Base-by-base conservation (phyloP, 1,140 invertebrate species). In the Rhizoglyphus robini region DNA sequence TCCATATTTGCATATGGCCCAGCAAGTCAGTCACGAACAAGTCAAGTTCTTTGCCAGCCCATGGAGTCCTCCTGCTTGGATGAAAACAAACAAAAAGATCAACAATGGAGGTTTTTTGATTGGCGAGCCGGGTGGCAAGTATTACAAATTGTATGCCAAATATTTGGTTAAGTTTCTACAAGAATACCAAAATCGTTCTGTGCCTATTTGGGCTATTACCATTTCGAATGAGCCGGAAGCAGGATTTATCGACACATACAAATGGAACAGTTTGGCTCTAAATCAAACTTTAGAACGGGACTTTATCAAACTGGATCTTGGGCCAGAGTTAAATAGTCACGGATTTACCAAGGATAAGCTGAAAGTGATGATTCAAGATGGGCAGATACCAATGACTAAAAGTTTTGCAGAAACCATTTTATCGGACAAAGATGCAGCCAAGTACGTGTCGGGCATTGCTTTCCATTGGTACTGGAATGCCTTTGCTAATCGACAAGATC, bases 391-490 rank as follows among this genome's bases (percentile, higher is more conserved):
- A 23, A 13, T 13, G n/a, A 66, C 79, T 30, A 70, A 73, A 46
- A 76, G 68, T 57, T 62, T 30, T 70, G 69, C 4, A 54, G 62
- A 34, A 30, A 30, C 30, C 70, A 72, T 23, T 70, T 70, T 79
- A 1, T 67, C 72, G 8, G 77, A 68, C 32, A n/a, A 30, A 32
- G 29, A 63, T 15, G 54, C 54, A 15, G 49, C 51, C 30, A 61
- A 61, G 25, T 68, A 60, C 54, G 54, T 68, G 2, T n/a, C 46
- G 11, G 67, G 67, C 5, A 41, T 63, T 31, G 67, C 61, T 18
- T 31, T 90, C 1, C 90, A 92, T 74, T 92, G 85, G 84, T 92
- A 83, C 68, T 69, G 75, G 51, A 51, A 73, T 75, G 70, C 70
- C 0, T 69, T 74, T 1, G 72, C 80, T 69, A 18, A 48, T 13